A percentile compares a stretch with the other conserved stretches of the same genome.
Conservation (phyloP, 1,140 invertebrate species). For the Saccostrea glomerata region DNA sequence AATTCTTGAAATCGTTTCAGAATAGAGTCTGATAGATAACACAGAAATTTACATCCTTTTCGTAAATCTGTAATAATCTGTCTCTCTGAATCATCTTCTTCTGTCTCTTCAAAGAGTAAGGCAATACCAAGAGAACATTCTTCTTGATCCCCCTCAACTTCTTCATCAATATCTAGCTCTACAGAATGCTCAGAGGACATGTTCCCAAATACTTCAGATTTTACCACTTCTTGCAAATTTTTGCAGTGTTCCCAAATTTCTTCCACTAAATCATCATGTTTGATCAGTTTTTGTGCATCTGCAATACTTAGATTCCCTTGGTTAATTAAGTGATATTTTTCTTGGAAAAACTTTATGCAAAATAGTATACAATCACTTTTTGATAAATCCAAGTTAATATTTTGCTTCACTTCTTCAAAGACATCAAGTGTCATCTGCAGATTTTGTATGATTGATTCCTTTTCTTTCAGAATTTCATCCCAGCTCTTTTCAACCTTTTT, state of each 20-base stretch:
- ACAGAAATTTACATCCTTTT: not conserved
- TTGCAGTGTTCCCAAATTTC: not conserved
- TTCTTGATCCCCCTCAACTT: not conserved
- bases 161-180: not conserved
- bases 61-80: not conserved
- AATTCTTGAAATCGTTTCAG: not conserved
- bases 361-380: not conserved
- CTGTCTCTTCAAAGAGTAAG: not conserved
- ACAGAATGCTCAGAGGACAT: not conserved
- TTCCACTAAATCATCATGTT: not conserved
- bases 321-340: not conserved
- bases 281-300: not conserved
- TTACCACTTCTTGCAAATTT: not conserved
- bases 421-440: not conserved
- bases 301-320: not conserved
- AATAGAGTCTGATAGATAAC: not conserved
- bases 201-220: constrained; percentile 40
- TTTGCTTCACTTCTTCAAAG: not conserved
- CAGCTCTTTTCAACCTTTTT: not conserved
- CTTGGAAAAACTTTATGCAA: not conserved
- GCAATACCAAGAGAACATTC: not conserved
- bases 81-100: not conserved
- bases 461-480: not conserved
- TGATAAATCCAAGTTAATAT: not conserved
- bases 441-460: not conserved